Base-by-base conservation (phyloP, 2,888 invertebrate species). In the Glomeris marginata region DNA sequence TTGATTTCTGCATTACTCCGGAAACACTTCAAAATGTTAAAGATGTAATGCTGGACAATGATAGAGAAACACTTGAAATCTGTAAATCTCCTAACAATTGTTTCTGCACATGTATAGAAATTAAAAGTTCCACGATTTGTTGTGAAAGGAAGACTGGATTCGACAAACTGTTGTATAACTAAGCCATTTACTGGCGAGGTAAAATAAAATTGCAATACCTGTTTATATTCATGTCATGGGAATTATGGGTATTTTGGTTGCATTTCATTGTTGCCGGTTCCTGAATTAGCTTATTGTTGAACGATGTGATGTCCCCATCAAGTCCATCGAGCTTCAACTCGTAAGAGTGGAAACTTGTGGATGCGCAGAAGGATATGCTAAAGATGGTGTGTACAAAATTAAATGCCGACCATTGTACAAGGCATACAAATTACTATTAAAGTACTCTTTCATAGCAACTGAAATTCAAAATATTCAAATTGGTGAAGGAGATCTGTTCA, bases 381-480 rank as follows among this genome's bases (percentile, higher is more conserved):
- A 81, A 68, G 94, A 95, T 69, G 84, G 88, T 87, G 65, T 65
- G 58, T 52, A 22, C 37, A n/a, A 15, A 1, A 10, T 37, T 35
- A 6, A 40, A 10, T n/a, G n/a, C 6, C 13, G 36, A 45, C 15
- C n/a, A 10, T n/a, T 1, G 13, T n/a, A 10, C 15, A 5, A 15
- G n/a, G 38, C 34, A 18, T 44, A 43, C 36, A 16, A 33, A 35
- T 2, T 21, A 15, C 37, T 37, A 53, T 11, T 16, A 43, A 48
- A 28, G 8, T 28, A 28, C 28, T 28, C 28, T 28, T 3, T 28
- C 8, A 8, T 28, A 87, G 92, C 91, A 16, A 95, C 94, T 8
- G 95, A 97, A 75, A 88, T 97, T 59, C 95, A 95, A 73, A 95
- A 92, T 66, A 91, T 97, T 64, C 95, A 97, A 74, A 82, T 95